Evolutionary conservation across 2,113 vertebrate genomes (phyloP).

Genomic region (Rhea pennata): DNA sequence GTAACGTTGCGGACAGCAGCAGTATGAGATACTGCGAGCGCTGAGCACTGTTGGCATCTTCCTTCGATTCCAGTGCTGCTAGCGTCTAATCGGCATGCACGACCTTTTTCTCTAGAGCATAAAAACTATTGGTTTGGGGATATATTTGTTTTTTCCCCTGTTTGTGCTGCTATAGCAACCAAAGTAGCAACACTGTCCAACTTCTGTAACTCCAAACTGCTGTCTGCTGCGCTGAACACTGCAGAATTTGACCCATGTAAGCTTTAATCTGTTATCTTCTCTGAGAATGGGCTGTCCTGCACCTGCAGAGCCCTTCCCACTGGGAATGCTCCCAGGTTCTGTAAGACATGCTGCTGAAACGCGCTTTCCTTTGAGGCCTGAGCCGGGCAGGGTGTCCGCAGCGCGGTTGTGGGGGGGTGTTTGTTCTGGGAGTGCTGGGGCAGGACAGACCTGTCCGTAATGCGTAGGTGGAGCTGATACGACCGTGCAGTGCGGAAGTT

Average conservation of each 20-base stretch:
- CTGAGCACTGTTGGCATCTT: background rate
- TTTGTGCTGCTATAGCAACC: background rate
- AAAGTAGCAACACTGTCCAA: background rate
- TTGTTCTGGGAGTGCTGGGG: background rate
- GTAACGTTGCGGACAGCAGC: background rate
- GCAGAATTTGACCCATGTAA: background rate
- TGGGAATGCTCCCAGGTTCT: background rate
- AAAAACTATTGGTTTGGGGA: background rate
- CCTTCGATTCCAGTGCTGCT: rapidly evolving
- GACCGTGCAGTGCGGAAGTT: background rate
- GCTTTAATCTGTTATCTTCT: background rate
- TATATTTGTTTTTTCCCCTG: rapidly evolving
- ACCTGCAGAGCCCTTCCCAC: background rate
- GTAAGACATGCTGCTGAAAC: background rate
- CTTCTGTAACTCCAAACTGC: background rate
- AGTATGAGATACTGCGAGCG: rapidly evolving
- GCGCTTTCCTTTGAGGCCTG: background rate
- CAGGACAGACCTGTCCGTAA: background rate
- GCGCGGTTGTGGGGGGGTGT: rapidly evolving
- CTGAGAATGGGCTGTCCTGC: background rate
- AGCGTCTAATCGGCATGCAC: rapidly evolving
- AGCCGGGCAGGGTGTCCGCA: background rate
- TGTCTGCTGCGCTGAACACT: background rate
- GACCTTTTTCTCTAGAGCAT: background rate
- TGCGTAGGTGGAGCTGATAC: background rate